These are phyloP conservation scores for Heliocidaris erythrogramma DNA, from an alignment of 35 echinoderm and acorn worm species.

Conservation along the genomic window DNA sequence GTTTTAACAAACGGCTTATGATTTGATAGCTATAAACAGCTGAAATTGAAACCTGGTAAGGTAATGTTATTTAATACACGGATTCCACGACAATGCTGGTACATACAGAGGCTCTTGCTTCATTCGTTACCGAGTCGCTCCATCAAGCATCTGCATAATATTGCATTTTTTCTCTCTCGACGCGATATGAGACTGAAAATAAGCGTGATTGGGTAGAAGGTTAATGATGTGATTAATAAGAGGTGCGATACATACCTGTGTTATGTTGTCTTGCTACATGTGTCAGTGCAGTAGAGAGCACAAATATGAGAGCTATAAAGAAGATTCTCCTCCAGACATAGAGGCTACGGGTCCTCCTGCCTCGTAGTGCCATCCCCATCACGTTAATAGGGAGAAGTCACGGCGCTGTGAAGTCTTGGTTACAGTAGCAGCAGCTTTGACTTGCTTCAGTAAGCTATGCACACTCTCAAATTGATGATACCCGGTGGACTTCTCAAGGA, in stretches of 20 bases:
- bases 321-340: neutral
- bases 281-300: neutral
- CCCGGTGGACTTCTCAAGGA: neutral
- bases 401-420: neutral
- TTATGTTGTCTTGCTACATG: neutral
- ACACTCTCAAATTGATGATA: slow-evolving; percentile 1
- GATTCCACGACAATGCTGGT: neutral
- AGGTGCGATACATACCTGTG: neutral
- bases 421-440: neutral
- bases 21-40: neutral
- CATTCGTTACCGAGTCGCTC: neutral
- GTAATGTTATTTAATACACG: neutral
- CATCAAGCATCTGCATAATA: neutral
- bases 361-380: slow-evolving; percentile 18
- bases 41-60: neutral
- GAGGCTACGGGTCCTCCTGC: slow-evolving; percentile 1
- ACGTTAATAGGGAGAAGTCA: neutral
- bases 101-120: neutral
- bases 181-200: neutral
- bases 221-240: neutral
- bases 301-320: slow-evolving; percentile 20
- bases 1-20: neutral
- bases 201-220: neutral
- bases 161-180: neutral
- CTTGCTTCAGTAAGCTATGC: neutral